Base-by-base conservation (phyloP, 2,888 invertebrate species). In the Diplazon laetatorius region DNA sequence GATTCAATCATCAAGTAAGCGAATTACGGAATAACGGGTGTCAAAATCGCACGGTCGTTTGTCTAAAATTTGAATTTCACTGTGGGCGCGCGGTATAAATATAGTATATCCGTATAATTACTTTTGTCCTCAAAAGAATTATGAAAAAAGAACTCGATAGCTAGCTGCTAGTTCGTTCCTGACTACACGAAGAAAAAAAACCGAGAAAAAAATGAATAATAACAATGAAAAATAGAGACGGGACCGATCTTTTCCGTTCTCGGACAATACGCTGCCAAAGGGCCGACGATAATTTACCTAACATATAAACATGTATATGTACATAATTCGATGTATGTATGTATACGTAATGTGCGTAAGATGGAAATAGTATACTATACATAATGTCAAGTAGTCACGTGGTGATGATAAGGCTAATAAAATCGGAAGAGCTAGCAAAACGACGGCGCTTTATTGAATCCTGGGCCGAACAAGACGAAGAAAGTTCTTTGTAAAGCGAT, bases 221-320 rank as follows among this genome's bases (percentile, higher is more conserved):
- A n/a, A n/a, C n/a, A n/a, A n/a, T n/a, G 39, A 71, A 25, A 48
- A 57, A 60, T 57, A 77, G 75, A 70, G 39, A 57, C 73, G 70
- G 50, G 71, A 39, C 65, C 55, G 63, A 62, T 42, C 2, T 62
- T 39, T 37, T 55, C 16, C 55, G 46, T 44, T 65, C 63, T 46
- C 74, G 48, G 78, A n/a, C 74, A 70, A 74, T 74, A 84, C 82
- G 87, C 87, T 88, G 88, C 87, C 88, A 88, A 89, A 87, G 85
- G 87, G 85, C 85, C 82, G 81, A 84, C 83, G 85, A 82, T 85
- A 80, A 86, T 79, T 81, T 81, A 78, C 68, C 69, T 73, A 80
- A 77, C 62, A 48, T 82, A 75, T 76, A 69, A 55, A 65, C 63
- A 73, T 25, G 46, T 69, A 75, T 80, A 66, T 69, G 76, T 69